Conservation (phyloP, 2,888 invertebrate genomes). For the Platycheirus rosarum region DNA sequence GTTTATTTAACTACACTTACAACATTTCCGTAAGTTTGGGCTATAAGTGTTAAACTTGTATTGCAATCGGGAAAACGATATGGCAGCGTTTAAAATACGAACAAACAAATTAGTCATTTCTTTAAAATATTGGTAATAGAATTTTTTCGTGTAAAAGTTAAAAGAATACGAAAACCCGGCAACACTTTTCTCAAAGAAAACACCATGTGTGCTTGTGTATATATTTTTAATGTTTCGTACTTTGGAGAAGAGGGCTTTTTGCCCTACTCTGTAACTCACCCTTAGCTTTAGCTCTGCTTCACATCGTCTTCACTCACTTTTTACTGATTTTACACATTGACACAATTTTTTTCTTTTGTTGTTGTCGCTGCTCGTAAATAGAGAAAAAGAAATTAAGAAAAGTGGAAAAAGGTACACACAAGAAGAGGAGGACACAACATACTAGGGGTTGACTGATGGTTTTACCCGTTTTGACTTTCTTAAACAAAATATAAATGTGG, state of each 20-base stretch:
- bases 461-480: slow-evolving; percentile 53
- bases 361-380: slow-evolving; percentile 61
- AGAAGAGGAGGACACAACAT: slow-evolving; percentile 14
- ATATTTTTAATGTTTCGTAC: slow-evolving; percentile 70
- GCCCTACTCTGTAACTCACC: slow-evolving; percentile 58
- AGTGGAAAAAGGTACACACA: slow-evolving; percentile 63
- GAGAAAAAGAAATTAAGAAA: slow-evolving; percentile 53
- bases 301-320: slow-evolving; percentile 68
- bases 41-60: too few relatives aligned
- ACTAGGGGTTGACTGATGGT: slow-evolving; percentile 47
- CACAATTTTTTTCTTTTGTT: slow-evolving; percentile 65
- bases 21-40: too few relatives aligned
- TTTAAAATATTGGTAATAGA: too few relatives aligned
- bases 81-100: too few relatives aligned
- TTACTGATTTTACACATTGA: slow-evolving; percentile 74
- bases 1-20: too few relatives aligned
- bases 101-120: too few relatives aligned
- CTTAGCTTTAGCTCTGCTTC: slow-evolving; percentile 48
- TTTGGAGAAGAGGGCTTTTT: slow-evolving; percentile 62
- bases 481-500: slow-evolving; percentile 43
- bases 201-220: slow-evolving; percentile 54
- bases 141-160: neutral
- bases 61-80: too few relatives aligned
- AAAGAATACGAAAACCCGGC: slow-evolving; percentile 46
- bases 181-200: slow-evolving; percentile 58